Base-by-base conservation (phyloP, 2,113 vertebrate species). In the Thymallus thymallus region DNA sequence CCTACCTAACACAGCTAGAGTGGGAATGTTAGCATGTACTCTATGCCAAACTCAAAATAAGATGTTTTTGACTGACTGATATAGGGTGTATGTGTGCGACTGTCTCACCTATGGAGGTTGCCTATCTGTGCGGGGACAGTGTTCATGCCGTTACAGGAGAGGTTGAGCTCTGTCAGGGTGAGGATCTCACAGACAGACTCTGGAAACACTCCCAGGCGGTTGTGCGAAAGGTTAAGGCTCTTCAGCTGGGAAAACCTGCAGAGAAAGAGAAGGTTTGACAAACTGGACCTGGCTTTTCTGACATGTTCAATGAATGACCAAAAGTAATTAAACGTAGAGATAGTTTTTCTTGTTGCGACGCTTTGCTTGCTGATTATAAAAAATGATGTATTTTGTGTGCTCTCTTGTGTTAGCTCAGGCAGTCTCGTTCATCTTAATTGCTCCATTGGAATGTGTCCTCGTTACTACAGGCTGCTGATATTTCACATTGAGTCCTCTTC, bases 211-310 rank as follows among this genome's bases (percentile, higher is more conserved):
- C 96, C 94, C 81, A 99, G 91, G 75, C 94, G 96, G 76, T 99
- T 99, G 87, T 98, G 95, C 77, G 97, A 97, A 82, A 99, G 91
- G 83, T 99, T 99, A 80, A 99, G 90, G 82, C 94, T 96, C 87
- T 95, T 98, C 89, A 99, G 84, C 81, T 98, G 97, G 81, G 94
- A 95, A 92, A 99, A 98, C 89, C 97, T 99, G 75, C 56, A 84
- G 23, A 55, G 74, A 46, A 67, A 29, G 24, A 64, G 14, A 26
- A 20, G 5, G 48, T 30, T 9, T 23, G 18, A 72, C 6, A 71
- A 3, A 22, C 56, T 60, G 56, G n/a, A n/a, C 56, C 56, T 20
- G 56, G 56, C 18, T 60, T 60, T 22, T 22, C 56, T 60, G n/a
- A 22, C n/a, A 22, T 22, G n/a, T 22, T n/a, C 56, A n/a, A 23